These are phyloP conservation scores for Lepidocolaptes lacrymiger DNA, from an alignment of 2,797 vertebrate genomes.

Conservation along the genomic window DNA sequence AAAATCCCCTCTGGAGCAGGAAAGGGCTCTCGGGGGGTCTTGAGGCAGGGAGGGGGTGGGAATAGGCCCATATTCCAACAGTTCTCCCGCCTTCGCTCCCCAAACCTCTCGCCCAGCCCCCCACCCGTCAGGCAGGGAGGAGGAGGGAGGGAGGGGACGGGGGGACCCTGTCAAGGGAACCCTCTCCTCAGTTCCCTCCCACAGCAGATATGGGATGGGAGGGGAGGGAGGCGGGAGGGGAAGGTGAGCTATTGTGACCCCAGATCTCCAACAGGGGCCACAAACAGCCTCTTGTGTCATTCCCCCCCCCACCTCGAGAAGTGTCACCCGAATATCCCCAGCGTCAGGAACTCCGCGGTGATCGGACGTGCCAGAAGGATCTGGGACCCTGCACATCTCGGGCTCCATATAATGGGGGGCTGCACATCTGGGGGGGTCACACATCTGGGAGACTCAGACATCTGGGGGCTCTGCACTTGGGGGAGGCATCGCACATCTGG, in stretches of 20 bases:
- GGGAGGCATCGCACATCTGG: no score
- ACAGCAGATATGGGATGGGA: neutral
- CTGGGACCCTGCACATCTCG: neutral
- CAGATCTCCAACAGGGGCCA: neutral
- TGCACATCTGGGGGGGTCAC: neutral
- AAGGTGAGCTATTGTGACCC: accelerated
- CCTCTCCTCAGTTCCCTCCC: neutral
- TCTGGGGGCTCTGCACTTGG: neutral
- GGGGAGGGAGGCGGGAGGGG: no score
- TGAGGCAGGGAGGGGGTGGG: accelerated
- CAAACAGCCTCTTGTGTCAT: neutral
- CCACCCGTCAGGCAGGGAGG: neutral
- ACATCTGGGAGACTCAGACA: neutral
- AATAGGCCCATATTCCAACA: neutral
- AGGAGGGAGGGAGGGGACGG: neutral
- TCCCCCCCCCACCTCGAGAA: no score
- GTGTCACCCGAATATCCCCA: neutral
- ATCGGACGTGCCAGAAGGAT: neutral
- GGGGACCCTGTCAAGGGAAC: neutral
- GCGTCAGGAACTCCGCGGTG: accelerated
- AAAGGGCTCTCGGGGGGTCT: neutral
- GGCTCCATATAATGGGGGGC: neutral
- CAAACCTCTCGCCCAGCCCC: neutral
- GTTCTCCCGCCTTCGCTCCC: neutral
- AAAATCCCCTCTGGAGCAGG: neutral